Percentiles rank a stretch among this genome's conserved stretches.
Evolutionary conservation across 2,888 invertebrate species (phyloP).

Genomic region (Drosophila vallismaia): DNA sequence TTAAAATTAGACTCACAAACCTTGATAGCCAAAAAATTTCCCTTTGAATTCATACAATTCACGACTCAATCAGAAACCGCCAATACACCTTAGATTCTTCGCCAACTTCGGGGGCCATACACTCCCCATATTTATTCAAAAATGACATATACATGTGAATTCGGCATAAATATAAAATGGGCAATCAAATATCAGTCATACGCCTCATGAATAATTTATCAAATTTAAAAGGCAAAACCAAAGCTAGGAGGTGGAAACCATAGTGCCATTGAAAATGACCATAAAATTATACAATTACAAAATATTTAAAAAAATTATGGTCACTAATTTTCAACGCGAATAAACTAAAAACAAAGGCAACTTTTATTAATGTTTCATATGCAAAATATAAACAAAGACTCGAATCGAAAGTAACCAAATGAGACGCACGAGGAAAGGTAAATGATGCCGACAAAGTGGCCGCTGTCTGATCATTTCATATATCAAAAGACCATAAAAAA

Average conservation of each 20-base stretch:
- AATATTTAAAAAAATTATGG: constrained; percentile 76
- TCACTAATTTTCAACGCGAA: constrained; percentile 68
- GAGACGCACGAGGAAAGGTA: constrained; percentile 55
- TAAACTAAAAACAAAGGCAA: constrained; percentile 22
- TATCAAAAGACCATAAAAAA: constrained; percentile 73
- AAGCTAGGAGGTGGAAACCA: constrained; percentile 10
- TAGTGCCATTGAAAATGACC: constrained; percentile 62
- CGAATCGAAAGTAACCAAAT: constrained; percentile 53
- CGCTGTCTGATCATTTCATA: constrained; percentile 67
- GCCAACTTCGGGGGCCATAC: background rate
- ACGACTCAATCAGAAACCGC: background rate
- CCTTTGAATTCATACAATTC: background rate
- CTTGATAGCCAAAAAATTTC: background rate
- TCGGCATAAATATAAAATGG: constrained; percentile 37
- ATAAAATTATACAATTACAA: constrained; percentile 78
- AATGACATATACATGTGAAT: constrained; percentile 6
- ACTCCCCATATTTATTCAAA: constrained; percentile 17
- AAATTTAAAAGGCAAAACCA: constrained; percentile 30
- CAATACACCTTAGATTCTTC: background rate
- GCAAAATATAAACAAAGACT: constrained; percentile 65
- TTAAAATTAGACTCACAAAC: background rate
- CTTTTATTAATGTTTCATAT: constrained; percentile 56
- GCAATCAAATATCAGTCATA: constrained; percentile 78
- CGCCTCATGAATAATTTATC: constrained; percentile 73
- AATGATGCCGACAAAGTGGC: constrained; percentile 71